A percentile compares a stretch with the other conserved stretches of the same genome.
These are phyloP conservation scores for Drosophila buzzatii DNA, from an alignment of 2,888 invertebrate genomes.

Conservation along the genomic window DNA sequence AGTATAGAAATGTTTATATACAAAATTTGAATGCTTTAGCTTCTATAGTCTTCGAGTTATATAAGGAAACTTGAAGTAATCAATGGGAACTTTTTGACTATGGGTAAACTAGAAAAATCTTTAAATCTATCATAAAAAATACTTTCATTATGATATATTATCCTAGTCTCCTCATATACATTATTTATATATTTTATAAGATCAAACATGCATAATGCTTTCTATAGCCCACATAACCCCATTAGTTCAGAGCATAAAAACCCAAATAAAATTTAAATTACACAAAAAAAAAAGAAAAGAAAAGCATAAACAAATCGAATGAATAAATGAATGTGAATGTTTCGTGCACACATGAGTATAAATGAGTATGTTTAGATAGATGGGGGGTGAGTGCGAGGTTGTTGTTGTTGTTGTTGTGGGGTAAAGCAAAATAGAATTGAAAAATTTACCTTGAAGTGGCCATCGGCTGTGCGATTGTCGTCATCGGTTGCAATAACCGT, in stretches of 20 bases:
- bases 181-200: too few relatives aligned
- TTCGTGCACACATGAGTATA: conserved; percentile 5
- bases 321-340: conserved; percentile 4
- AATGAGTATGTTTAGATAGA: conserved; percentile 21
- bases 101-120: too few relatives aligned
- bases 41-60: too few relatives aligned
- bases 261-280: conserved; percentile 33
- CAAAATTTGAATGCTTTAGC: too few relatives aligned
- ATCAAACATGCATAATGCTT: background rate
- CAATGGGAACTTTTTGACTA: too few relatives aligned
- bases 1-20: too few relatives aligned
- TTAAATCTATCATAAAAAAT: too few relatives aligned
- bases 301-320: conserved; percentile 10
- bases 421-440: conserved; percentile 21
- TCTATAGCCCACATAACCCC: background rate
- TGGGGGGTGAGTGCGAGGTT: background rate
- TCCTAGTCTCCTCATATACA: too few relatives aligned
- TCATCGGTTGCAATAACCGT: conserved; percentile 96
- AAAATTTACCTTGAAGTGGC: conserved; percentile 92
- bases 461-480: conserved; percentile 98
- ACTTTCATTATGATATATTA: too few relatives aligned
- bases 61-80: too few relatives aligned
- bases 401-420: background rate
- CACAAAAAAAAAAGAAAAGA: conserved; percentile 11
- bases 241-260: background rate